Conservation (phyloP, 2,113 vertebrate genomes). For the Ptyas mucosa region DNA sequence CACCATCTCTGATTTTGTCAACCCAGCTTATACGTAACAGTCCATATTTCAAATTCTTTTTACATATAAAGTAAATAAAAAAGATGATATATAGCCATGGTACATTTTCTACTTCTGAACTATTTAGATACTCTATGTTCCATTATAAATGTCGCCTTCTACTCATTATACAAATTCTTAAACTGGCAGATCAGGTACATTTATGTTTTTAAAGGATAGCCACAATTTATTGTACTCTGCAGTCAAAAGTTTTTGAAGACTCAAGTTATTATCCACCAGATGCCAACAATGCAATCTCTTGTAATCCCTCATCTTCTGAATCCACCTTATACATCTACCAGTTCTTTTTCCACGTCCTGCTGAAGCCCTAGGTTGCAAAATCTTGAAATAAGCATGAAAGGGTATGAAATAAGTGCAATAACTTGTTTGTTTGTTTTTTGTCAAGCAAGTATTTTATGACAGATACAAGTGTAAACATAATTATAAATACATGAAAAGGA, state of each 20-base stretch:
- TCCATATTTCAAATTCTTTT: no score
- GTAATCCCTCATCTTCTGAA: not conserved
- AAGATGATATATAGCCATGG: not conserved
- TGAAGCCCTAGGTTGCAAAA: not conserved
- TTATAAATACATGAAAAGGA: no score
- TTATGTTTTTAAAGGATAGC: not conserved
- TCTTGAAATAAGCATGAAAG: not conserved
- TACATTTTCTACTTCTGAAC: not conserved
- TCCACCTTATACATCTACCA: not conserved
- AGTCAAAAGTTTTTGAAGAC: not conserved
- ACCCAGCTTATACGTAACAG: no score
- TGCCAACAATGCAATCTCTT: not conserved
- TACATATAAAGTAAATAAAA: not conserved
- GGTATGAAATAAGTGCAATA: not conserved
- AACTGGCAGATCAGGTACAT: not conserved
- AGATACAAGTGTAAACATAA: not conserved
- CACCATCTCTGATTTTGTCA: no score
- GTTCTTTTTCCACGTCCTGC: not conserved
- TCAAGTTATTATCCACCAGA: not conserved
- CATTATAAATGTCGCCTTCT: not conserved
- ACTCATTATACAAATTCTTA: not conserved
- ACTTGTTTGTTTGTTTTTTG: not conserved
- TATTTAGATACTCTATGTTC: not conserved
- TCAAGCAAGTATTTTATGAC: no score
- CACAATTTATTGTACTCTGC: not conserved